A percentile compares a stretch with the other conserved stretches of the same genome.
phyloP scores from a whole-genome alignment of 2,888 invertebrate genomes.

The Hermaeophaga mercurialis region DNA sequence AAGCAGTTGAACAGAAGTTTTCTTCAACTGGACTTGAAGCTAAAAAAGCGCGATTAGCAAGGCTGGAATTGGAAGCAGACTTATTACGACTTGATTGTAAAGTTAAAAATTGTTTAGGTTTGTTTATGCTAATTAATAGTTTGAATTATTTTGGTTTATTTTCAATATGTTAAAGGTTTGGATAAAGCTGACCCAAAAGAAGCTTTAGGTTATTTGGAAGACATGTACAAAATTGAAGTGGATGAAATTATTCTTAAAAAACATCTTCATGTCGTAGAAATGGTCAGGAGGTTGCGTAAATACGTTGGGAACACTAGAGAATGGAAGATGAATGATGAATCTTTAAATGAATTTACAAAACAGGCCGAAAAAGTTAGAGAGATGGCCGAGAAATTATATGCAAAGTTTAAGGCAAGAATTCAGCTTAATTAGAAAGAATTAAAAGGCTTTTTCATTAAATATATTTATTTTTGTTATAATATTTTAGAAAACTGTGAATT shows the following conservation, averaged over 20 bases:
- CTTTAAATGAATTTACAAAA: constrained; percentile 66
- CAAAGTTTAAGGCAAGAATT: constrained; percentile 64
- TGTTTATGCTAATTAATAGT: neutral
- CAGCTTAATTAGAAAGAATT: neutral
- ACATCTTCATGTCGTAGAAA: constrained; percentile 78
- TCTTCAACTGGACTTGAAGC: constrained; percentile 62
- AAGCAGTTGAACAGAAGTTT: constrained; percentile 62
- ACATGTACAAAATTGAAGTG: constrained; percentile 62
- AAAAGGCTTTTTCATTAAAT: neutral
- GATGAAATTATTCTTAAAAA: constrained; percentile 80
- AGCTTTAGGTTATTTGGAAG: constrained; percentile 72
- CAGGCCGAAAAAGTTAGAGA: constrained; percentile 73
- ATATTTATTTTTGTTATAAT: constrained; percentile 22
- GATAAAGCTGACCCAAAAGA: constrained; percentile 70
- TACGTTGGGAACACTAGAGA: constrained; percentile 80
- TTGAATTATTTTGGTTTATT: neutral
- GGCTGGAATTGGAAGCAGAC: constrained; percentile 67
- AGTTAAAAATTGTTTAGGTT: constrained; percentile 66
- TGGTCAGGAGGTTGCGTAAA: constrained; percentile 72
- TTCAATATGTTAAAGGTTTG: neutral
- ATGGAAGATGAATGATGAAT: constrained; percentile 71
- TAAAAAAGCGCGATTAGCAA: constrained; percentile 60
- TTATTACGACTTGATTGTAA: constrained; percentile 69
- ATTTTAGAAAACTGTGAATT: constrained; percentile 65
- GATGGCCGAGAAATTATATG: constrained; percentile 68